Evolutionary conservation across 2,113 vertebrate genomes (phyloP).

Genomic region (Hyperoodon ampullatus): DNA sequence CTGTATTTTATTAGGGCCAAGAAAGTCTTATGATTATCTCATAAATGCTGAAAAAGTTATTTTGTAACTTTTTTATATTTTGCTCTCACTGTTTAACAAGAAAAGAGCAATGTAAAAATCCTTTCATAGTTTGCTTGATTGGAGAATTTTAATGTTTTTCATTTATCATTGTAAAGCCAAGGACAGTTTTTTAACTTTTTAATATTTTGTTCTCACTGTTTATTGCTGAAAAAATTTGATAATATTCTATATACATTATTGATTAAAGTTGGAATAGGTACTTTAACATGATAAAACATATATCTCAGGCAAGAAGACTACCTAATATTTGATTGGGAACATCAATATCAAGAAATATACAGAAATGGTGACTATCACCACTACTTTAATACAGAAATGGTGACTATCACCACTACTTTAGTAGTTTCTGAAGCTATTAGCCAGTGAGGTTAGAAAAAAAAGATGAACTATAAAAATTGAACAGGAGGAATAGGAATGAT

Average conservation of each 20-base stretch:
- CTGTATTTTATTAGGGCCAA: not conserved
- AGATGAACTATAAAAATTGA: not conserved
- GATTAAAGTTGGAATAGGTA: not conserved
- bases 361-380: not conserved
- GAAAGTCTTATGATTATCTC: conserved; percentile 31
- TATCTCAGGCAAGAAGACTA: not conserved
- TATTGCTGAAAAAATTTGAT: not conserved
- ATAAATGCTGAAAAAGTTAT: not conserved
- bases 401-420: conserved; percentile 7
- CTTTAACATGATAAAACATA: not conserved
- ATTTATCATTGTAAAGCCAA: not conserved
- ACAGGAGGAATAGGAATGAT: not conserved
- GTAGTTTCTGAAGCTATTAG: conserved; percentile 36
- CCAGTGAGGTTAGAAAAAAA: not conserved
- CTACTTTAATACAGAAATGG: not conserved
- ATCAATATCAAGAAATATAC: not conserved
- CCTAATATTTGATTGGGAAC: not conserved
- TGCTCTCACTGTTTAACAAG: not conserved
- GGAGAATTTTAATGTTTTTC: conserved; percentile 22
- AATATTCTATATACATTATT: not conserved
- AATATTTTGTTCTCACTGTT: not conserved
- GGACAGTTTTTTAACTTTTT: not conserved
- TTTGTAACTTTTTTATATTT: not conserved
- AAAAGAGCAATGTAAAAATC: not conserved
- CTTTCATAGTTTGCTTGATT: not conserved